Conservation (phyloP, 2,888 invertebrate genomes). For the Zhuqinia jingwanae region DNA sequence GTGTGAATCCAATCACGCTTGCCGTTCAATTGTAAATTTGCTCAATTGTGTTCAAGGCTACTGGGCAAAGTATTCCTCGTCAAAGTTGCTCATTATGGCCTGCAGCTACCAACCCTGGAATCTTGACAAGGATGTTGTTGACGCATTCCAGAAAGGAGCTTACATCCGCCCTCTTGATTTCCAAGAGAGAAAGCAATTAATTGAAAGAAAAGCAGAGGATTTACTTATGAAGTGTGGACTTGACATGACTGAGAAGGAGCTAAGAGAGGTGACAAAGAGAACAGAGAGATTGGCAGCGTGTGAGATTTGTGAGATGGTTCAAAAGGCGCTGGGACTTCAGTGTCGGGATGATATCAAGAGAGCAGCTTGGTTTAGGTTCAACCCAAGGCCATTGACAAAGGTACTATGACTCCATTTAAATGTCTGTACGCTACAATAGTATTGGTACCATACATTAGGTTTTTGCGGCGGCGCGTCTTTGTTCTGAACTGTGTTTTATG, state of each 20-base stretch:
- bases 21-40: neutral
- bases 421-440: too few relatives aligned
- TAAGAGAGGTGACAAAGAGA: neutral
- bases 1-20: neutral
- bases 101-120: neutral
- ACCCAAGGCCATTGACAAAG: slow-evolving; percentile 7
- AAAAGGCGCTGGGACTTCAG: neutral
- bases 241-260: neutral
- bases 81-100: neutral
- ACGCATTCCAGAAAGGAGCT: neutral
- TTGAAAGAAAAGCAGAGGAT: neutral
- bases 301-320: neutral
- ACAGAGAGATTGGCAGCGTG: neutral
- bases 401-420: too few relatives aligned
- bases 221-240: neutral
- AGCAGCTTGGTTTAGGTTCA: too few relatives aligned
- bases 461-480: too few relatives aligned
- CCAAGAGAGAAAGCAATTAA: slow-evolving; percentile 8
- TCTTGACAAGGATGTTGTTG: neutral
- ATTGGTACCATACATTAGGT: too few relatives aligned
- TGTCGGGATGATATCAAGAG: neutral
- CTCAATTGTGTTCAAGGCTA: neutral
- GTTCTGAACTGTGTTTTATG: too few relatives aligned
- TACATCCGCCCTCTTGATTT: neutral
- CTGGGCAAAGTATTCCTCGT: neutral